Conservation (phyloP, 2,113 vertebrate genomes). For the Phasianus colchicus region DNA sequence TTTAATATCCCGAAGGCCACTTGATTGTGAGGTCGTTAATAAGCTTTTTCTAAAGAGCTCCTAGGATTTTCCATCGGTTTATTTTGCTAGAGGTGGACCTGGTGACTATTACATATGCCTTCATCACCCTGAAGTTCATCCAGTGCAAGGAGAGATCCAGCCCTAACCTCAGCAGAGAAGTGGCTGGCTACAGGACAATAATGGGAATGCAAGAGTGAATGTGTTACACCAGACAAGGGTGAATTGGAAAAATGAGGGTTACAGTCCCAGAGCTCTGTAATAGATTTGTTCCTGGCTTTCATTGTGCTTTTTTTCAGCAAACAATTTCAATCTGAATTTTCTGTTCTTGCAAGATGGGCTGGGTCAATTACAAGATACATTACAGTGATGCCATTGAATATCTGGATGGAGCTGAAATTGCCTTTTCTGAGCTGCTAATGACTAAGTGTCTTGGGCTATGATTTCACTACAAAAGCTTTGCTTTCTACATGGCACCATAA, state of each 20-base stretch:
- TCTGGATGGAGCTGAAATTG: not conserved
- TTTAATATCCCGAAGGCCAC: not conserved
- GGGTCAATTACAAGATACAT: not conserved
- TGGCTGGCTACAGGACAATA: not conserved
- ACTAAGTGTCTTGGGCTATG: not conserved
- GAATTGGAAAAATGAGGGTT: not conserved
- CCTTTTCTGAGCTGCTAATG: not conserved
- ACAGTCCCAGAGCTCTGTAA: not conserved
- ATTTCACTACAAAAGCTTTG: slow-evolving; percentile 25
- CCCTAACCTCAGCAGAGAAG: not conserved
- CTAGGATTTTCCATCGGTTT: not conserved
- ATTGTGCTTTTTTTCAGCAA: not conserved
- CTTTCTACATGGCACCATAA: not conserved
- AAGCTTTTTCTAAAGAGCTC: not conserved
- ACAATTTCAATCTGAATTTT: not conserved
- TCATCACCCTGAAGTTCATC: not conserved
- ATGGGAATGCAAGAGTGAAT: rapidly evolving
- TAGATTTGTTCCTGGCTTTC: not conserved
- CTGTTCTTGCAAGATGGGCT: not conserved
- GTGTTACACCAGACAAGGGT: not conserved
- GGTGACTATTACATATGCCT: not conserved
- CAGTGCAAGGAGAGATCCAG: not conserved
- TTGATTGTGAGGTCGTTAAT: not conserved
- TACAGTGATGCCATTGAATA: not conserved
- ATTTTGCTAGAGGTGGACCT: not conserved